Evolutionary conservation across 2,888 invertebrate genomes (phyloP), one percentile per base, ranked within the genome.

Genomic region (Crocallis elinguaria): DNA sequence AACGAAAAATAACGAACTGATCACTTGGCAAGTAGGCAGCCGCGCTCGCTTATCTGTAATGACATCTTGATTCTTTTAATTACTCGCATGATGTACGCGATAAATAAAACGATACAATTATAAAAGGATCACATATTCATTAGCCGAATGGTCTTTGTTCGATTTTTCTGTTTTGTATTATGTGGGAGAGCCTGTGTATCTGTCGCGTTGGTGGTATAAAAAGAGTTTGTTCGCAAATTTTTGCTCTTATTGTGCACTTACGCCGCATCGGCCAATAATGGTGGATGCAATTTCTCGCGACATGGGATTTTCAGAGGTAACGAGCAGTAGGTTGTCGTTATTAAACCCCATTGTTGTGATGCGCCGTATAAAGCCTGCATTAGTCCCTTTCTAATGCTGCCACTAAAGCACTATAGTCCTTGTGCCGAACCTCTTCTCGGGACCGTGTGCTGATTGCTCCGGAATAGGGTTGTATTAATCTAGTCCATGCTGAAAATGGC

Each of bases 311-410:
- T 75, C 64, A 70, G 71, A 75, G 74, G 79, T 84, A 87, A 86
- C 82, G 83, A 85, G 81, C 79, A 60, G 71, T 71, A 72, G 64
- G 72, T 71, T 80, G 79, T 84, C 75, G 79, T 82, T 85, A 84
- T 83, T 83, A 79, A 83, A 77, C 75, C 74, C 81, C 78, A 84
- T 86, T 86, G 85, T 86, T 86, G 79, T 77, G 78, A 84, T 79
- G 78, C 69, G 67, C 80, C 75, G 73, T 86, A 84, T 85, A 82
- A 82, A 82, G 80, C 71, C 77, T 67, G 72, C 71, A 58, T 68
- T 73, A 72, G 75, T 75, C 70, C 75, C 73, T 75, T 79, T 82
- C 84, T 86, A 85, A 87, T 84, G 77, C 80, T 75, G 71, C 79
- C 76, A 79, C 84, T 84, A 85, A 84, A 84, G 75, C 75, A 33